Conservation (phyloP, 92 coral and sea anemone genomes). For the Montipora capitata region DNA sequence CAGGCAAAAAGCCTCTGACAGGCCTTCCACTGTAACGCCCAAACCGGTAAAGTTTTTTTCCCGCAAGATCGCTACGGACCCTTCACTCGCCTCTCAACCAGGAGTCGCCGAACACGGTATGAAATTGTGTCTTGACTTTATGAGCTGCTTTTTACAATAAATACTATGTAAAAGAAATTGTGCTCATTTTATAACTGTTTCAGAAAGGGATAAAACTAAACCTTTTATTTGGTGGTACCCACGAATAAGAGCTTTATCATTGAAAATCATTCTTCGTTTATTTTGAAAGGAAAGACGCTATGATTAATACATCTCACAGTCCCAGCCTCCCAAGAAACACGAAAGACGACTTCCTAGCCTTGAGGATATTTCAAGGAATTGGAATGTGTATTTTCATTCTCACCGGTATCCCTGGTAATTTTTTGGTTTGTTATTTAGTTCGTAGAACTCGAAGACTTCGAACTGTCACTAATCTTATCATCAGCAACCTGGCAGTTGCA, state of each 20-base stretch:
- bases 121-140: too few relatives aligned
- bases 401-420: constrained; percentile 87
- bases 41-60: background rate
- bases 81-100: background rate
- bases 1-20: background rate
- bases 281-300: constrained; percentile 11
- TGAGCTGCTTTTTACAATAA: too few relatives aligned
- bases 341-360: constrained; percentile 31
- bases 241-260: background rate
- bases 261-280: background rate
- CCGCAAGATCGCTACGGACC: background rate
- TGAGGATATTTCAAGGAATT: constrained; percentile 38
- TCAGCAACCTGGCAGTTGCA: constrained; percentile 87
- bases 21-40: background rate
- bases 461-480: constrained; percentile 85
- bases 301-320: background rate
- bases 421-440: constrained; percentile 85
- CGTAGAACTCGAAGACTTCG: constrained; percentile 82
- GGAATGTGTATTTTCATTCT: constrained; percentile 76
- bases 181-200: background rate
- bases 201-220: background rate
- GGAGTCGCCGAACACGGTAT: too few relatives aligned
- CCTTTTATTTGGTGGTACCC: background rate
- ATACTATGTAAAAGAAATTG: too few relatives aligned
- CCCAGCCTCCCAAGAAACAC: background rate